Percentiles rank a stretch among this genome's conserved stretches.
Conservation (phyloP, 2,797 vertebrate genomes). For the Myotis planiceps region DNA sequence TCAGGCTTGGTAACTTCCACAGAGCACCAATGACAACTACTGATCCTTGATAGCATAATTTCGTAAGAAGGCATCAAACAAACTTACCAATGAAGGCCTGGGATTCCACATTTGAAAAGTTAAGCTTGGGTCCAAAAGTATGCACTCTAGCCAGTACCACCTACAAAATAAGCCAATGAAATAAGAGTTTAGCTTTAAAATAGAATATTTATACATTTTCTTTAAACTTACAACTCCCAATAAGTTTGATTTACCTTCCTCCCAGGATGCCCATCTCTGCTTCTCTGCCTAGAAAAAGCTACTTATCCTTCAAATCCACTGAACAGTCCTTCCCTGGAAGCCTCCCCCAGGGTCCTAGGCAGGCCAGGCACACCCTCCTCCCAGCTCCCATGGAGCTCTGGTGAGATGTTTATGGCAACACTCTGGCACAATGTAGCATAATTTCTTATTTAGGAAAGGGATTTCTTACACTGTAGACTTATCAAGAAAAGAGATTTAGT, state of each 20-base stretch:
- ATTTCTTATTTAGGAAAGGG: conserved; percentile 17
- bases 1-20: not conserved
- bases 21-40: not conserved
- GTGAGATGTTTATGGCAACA: not conserved
- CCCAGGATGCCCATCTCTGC: not conserved
- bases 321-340: not conserved
- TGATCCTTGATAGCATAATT: not conserved
- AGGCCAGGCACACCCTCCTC: not conserved
- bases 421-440: not conserved
- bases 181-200: conserved; percentile 43
- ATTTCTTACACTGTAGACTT: not conserved
- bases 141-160: conserved; percentile 63
- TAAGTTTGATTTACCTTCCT: not conserved
- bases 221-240: not conserved
- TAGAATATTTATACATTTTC: not conserved
- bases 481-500: not conserved
- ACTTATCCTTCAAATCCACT: not conserved
- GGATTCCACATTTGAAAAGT: conserved; percentile 73
- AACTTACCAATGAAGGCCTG: conserved; percentile 71
- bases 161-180: conserved; percentile 70
- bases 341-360: not conserved
- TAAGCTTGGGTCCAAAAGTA: conserved; percentile 39
- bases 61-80: conserved; percentile 27
- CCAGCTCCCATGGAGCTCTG: not conserved
- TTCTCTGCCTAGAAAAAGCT: conserved; percentile 14